Percentiles rank a stretch among this genome's conserved stretches.
These are phyloP conservation scores for Nomada ruficornis DNA, from an alignment of 2,888 invertebrate genomes.

Conservation along the genomic window DNA sequence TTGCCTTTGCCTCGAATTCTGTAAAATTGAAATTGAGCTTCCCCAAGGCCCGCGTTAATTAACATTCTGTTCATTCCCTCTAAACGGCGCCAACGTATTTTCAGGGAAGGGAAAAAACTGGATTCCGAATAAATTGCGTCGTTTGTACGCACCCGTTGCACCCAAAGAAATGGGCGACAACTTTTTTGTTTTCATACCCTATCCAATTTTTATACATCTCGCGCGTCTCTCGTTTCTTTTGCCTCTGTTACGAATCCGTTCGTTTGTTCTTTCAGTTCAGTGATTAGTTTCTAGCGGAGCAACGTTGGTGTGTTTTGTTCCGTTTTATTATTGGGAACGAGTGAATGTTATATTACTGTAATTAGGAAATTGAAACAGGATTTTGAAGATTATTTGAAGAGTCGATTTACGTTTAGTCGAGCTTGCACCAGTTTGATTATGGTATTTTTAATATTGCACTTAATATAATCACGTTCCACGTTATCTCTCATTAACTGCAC, in stretches of 20 bases:
- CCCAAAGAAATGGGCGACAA: not conserved
- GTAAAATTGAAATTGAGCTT: conserved; percentile 53
- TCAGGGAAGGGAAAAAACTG: not conserved
- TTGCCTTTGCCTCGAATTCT: conserved; percentile 26
- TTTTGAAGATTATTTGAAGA: too few species aligned
- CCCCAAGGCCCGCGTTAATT: conserved; percentile 44
- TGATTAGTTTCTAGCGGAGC: not conserved
- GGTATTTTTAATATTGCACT: too few species aligned
- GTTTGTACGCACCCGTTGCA: too few species aligned
- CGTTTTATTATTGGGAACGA: not conserved
- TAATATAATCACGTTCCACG: too few species aligned
- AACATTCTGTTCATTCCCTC: conserved; percentile 27
- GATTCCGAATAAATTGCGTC: not conserved
- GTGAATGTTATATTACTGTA: not conserved
- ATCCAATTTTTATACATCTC: not conserved
- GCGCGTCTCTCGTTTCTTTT: not conserved
- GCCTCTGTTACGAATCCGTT: not conserved
- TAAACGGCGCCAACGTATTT: conserved; percentile 11
- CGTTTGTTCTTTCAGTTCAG: not conserved
- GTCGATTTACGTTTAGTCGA: too few species aligned
- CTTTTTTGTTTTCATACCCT: not conserved
- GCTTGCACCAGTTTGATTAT: too few species aligned
- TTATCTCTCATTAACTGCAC: too few species aligned
- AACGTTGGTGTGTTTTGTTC: not conserved
- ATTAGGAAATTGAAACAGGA: too few species aligned